Evolutionary conservation across 2,797 vertebrate genomes (phyloP), one percentile per base, ranked within the genome.

Genomic region (Protonibea diacanthus): DNA sequence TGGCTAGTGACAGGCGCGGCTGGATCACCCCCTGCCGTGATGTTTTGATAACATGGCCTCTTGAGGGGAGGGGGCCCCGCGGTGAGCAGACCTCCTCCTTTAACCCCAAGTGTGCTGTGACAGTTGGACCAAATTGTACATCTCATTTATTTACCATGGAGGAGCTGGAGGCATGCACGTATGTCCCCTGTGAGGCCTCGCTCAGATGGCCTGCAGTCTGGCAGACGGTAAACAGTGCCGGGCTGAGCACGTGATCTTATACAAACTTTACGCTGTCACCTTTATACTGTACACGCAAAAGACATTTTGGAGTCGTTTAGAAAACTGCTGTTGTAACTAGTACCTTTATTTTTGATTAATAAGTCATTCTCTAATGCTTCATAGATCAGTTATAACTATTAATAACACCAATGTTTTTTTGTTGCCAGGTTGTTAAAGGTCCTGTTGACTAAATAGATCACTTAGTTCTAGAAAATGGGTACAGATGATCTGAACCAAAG

Each of bases 111-210:
- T 70, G 73, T 76, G 77, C 64, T 75, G 77, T 87, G 87, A 86
- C 81, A 82, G 79, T 85, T 81, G 84, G 75, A 67, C 71, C 74
- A 77, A 82, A 83, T 71, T 78, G 66, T 74, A 73, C 71, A 74
- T 76, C 81, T 89, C 78, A 82, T 90, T 91, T 86, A 83, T 86
- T 85, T 71, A 53, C 42, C 62, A 42, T 53, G 18, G 71, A 82
- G 80, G 59, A 51, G 59, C 70, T 78, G 55, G 17, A 84, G 75
- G 81, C 73, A 45, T 58, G 60, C 53, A 25, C 49, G 48, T 17
- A 68, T 20, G 49, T 63, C 59, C 71, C 81, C 81, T 77, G 42
- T 12, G 78, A 82, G 81, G 68, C 76, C 42, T 11, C 0, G 25
- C 56, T 86, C 82, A 80, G 61, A 85, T 64, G 77, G 72, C 48